Evolutionary conservation across 2,113 vertebrate species (phyloP), one percentile per base, ranked within the genome.

Genomic region (Neodon shergylaensis): DNA sequence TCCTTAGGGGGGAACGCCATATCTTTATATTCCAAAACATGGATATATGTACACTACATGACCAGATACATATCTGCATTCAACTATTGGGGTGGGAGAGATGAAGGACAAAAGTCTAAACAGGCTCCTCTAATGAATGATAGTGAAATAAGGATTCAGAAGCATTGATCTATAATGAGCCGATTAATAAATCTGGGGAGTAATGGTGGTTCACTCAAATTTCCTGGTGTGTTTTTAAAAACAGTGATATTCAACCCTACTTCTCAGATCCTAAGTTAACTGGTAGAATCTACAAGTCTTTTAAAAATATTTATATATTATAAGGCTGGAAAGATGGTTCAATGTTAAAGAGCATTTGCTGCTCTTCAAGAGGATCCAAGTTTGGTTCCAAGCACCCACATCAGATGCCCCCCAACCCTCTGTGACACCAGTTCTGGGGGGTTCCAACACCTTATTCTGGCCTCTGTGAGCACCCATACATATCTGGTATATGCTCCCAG

Each of bases 231-330:
- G 10, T 8, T 77, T 90, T 90, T 11, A 1, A 63, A 95, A 95
- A 47, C 44, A 88, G 3, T 72, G 65, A 85, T 88, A 76, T 36
- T 22, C 24, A 91, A 86, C 2, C 52, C 11, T 88, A 89, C 19
- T 92, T 95, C 42, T 90, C 31, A 44, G 58, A 85, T 93, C 58
- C 68, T 68, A 31, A 95, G 83, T 74, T 78, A 87, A 66, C 63
- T 92, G 39, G n/a, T 77, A 11, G 65, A 96, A 70, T 88, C 26
- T 42, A 92, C 6, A 94, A 7, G 68, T 5, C 74, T 81, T 63
- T 58, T 21, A 58, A 58, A 58, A 58, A 58, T 58, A 58, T 81
- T 81, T 13, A 9, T 54, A n/a, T 79, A 22, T 82, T n/a, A 26
- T 61, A 82, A 36, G 52, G 21, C 7, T 58, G 12, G 21, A 82